phyloP scores from a whole-genome alignment of 2,888 invertebrate species.

The Candidula unifasciata region DNA sequence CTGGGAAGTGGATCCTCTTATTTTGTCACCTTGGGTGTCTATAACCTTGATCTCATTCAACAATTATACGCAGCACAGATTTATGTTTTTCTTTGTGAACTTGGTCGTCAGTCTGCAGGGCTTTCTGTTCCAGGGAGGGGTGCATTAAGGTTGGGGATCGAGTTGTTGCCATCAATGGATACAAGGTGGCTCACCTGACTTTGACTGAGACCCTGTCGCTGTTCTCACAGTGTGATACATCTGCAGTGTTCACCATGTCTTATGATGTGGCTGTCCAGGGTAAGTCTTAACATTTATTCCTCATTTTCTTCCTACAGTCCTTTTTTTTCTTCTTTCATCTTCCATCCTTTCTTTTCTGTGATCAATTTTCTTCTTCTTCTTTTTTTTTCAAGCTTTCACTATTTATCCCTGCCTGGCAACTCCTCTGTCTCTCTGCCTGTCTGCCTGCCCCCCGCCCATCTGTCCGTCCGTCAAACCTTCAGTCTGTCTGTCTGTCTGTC shows the following conservation, averaged over 20 bases:
- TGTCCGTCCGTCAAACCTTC: too few relatives aligned
- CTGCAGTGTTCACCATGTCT: conserved; percentile 89
- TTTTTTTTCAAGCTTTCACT: not conserved
- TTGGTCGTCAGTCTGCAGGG: not conserved
- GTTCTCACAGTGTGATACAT: conserved; percentile 80
- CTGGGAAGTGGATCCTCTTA: too few relatives aligned
- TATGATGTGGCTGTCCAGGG: conserved; percentile 88
- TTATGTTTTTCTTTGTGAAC: too few relatives aligned
- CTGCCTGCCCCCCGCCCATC: too few relatives aligned
- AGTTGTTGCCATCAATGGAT: conserved; percentile 88
- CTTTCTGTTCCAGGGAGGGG: conserved; percentile 83
- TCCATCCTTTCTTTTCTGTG: not conserved
- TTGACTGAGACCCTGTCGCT: conserved; percentile 89
- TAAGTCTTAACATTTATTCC: conserved; percentile 57
- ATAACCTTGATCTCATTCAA: too few relatives aligned
- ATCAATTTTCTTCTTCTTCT: not conserved
- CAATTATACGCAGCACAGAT: too few relatives aligned
- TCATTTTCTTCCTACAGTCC: not conserved
- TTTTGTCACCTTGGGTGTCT: too few relatives aligned
- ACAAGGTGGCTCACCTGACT: conserved; percentile 86
- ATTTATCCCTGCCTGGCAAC: not conserved
- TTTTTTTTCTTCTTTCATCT: not conserved
- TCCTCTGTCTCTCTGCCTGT: not conserved
- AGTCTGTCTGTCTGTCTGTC: too few relatives aligned
- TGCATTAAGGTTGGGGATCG: conserved; percentile 94